Evolutionary conservation across 2,113 vertebrate genomes (phyloP).

Genomic region (Otus sunia): DNA sequence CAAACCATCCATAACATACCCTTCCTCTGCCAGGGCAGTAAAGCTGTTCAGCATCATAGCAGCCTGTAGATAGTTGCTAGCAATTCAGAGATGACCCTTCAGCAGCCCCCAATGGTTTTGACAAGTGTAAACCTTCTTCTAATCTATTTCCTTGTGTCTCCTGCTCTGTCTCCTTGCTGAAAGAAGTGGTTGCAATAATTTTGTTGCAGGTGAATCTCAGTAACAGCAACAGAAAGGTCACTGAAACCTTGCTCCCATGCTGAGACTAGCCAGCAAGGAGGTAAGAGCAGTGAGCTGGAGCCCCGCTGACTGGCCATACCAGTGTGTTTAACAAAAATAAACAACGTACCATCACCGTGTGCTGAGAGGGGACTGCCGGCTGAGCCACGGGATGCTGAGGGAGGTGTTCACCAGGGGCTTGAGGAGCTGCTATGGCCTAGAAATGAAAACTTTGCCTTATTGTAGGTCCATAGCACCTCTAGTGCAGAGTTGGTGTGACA

Average conservation of each 20-base stretch:
- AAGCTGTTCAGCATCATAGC: background rate
- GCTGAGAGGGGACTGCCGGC: conserved; percentile 78
- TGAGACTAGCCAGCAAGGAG: background rate
- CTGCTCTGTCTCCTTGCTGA: background rate
- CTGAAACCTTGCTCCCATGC: background rate
- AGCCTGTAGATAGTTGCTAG: background rate
- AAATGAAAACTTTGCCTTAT: conserved; percentile 40
- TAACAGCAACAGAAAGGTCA: background rate
- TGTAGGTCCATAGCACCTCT: background rate
- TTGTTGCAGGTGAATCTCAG: background rate
- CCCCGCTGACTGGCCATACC: background rate
- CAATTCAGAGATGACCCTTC: background rate
- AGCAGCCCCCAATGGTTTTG: background rate
- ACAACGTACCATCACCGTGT: conserved; percentile 78
- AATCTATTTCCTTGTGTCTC: background rate
- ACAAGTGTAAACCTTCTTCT: background rate
- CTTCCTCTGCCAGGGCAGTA: background rate
- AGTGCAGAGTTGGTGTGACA: background rate
- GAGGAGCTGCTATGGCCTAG: conserved; percentile 79
- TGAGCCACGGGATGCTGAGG: conserved; percentile 74
- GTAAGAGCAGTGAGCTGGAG: background rate
- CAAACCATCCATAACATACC: background rate
- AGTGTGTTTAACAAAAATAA: background rate
- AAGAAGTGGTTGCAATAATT: background rate
- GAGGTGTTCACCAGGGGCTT: conserved; percentile 75